Evolutionary conservation across 2,888 invertebrate genomes (phyloP), one percentile per base, ranked within the genome.

Genomic region (Acanthopleura granulata): DNA sequence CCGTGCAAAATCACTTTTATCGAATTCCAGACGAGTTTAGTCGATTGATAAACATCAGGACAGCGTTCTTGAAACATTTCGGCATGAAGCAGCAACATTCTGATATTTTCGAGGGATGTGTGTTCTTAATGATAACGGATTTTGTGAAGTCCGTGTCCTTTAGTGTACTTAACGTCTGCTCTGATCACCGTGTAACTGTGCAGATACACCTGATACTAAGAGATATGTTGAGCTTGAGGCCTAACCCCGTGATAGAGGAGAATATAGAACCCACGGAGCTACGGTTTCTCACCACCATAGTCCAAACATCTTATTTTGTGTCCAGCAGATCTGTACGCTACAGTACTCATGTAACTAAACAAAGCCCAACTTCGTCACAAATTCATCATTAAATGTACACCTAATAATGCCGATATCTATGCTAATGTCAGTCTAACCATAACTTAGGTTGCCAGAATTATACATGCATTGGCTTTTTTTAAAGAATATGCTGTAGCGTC

Each of bases 301-400:
- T 71, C 1, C 71, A 49, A 18, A 49, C 71, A 49, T 71, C 71
- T 40, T 71, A 71, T 71, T 49, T 49, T 71, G 71, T 71, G 14
- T 71, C 49, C 18, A 49, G 18, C 22, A 71, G 22, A 49, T 18
- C 18, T 14, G 40, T 71, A 14, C 71, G 50, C 18, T 71, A 22
- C n/a, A 40, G 6, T 16, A 40, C 50, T 18, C 40, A 71, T 40
- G 71, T 71, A 1, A 71, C 66, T 12, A 57, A 12, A 57, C 57
- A 57, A 40, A 40, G 40, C 9, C 9, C 40, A 40, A 40, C 40
- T 40, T 40, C 40, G 9, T 40, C 3, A 40, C 40, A 9, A 40
- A 40, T 9, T 40, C 40, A 40, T 40, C 40, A 40, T 40, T 40
- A 40, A 9, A 40, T 9, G 40, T 9, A 40, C 40, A 40, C 3